These are phyloP conservation scores for Carassius auratus DNA, from an alignment of 2,113 vertebrate genomes.

Conservation along the genomic window DNA sequence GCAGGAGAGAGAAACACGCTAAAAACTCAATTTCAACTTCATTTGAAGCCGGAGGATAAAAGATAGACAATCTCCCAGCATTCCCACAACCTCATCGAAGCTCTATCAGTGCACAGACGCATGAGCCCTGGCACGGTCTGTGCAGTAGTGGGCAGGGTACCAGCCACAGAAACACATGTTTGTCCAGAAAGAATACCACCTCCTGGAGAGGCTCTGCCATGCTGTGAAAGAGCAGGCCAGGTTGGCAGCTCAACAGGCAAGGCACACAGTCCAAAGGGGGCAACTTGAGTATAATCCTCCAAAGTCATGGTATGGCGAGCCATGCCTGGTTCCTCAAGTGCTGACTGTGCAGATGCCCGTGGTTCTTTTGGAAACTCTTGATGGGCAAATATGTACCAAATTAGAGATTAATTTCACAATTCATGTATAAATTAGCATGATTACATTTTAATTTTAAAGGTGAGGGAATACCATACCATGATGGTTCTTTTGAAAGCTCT, in stretches of 20 bases:
- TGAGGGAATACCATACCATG: background rate
- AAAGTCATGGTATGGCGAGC: slow-evolving; percentile 46
- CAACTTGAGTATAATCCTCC: slow-evolving; percentile 44
- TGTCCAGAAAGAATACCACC: slow-evolving; percentile 44
- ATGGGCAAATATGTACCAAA: slow-evolving; percentile 3
- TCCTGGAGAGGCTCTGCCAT: slow-evolving; percentile 43
- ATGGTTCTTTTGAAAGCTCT: background rate
- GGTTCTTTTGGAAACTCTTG: background rate
- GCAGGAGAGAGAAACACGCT: slow-evolving; percentile 50
- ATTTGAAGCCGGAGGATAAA: slow-evolving; percentile 61
- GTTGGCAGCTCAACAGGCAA: slow-evolving; percentile 49
- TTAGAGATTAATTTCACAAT: slow-evolving; percentile 2
- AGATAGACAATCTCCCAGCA: slow-evolving; percentile 47
- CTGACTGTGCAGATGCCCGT: slow-evolving; percentile 47
- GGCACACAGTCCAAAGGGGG: slow-evolving; percentile 22
- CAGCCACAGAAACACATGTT: slow-evolving; percentile 41
- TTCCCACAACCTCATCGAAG: slow-evolving; percentile 25
- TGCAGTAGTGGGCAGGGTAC: background rate
- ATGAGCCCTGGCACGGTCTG: slow-evolving; percentile 20
- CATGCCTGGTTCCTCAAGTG: slow-evolving; percentile 39
- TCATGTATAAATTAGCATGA: slow-evolving; percentile 15
- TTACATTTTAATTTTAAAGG: background rate
- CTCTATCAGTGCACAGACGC: slow-evolving; percentile 9
- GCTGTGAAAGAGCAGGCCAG: slow-evolving; percentile 26
- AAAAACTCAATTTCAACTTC: slow-evolving; percentile 58